These are phyloP conservation scores for Pristionchus mayeri DNA, from an alignment of 2,888 invertebrate species.

Conservation along the genomic window DNA sequence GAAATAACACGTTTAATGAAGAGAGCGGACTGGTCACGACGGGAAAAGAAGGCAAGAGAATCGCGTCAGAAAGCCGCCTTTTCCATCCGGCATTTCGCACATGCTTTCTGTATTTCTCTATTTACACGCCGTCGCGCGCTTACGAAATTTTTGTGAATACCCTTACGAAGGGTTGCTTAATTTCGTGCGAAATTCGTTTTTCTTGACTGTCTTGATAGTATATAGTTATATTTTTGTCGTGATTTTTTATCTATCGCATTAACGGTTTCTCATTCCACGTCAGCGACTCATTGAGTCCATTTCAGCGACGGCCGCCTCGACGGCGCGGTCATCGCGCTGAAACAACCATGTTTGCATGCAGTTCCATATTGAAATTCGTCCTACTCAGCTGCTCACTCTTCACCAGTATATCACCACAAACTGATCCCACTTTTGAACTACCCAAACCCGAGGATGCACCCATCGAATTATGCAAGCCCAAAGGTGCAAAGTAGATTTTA, in stretches of 20 bases:
- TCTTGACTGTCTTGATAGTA: too few species aligned
- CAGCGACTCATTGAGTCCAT: not conserved
- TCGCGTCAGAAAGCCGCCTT: not conserved
- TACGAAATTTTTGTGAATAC: not conserved
- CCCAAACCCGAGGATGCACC: not conserved
- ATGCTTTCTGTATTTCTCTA: too few species aligned
- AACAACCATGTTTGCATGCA: conserved; percentile 13
- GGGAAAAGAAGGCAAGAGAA: too few species aligned
- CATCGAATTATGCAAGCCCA: conserved; percentile 32
- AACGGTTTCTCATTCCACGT: not conserved
- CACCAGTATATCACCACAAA: conserved; percentile 27
- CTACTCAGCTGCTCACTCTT: conserved; percentile 31
- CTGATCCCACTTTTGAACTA: not conserved
- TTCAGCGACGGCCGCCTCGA: not conserved
- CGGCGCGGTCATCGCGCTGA: conserved; percentile 33
- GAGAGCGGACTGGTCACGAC: too few species aligned
- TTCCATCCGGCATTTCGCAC: conserved; percentile 1
- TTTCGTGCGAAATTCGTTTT: too few species aligned
- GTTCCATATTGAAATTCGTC: not conserved
- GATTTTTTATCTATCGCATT: not conserved
- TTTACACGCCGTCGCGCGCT: conserved; percentile 14
- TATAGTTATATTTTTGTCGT: not conserved
- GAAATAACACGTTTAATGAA: not conserved
- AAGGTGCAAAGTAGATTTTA: not conserved
- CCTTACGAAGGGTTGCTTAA: not conserved